Base-by-base conservation (phyloP, 1,140 invertebrate species). In the Hylyphantes graminicola region DNA sequence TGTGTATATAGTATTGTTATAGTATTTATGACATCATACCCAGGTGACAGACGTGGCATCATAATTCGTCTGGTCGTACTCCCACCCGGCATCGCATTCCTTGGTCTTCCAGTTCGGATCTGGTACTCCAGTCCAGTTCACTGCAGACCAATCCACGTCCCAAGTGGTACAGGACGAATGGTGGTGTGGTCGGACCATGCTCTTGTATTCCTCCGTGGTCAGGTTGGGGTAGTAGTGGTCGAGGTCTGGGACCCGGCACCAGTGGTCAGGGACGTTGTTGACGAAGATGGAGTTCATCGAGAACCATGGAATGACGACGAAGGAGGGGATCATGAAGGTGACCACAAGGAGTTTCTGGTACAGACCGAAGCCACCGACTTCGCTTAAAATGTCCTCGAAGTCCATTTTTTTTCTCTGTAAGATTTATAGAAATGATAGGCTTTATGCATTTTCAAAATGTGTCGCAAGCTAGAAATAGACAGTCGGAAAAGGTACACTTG, bases 331-430 rank as follows among this genome's bases (percentile, higher is more conserved):
- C 2, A 87, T 59, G 35, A 87, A 87, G 12, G 59, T 61, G 7
- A 75, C 61, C 0, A 85, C 63, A 9, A 87, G 19, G 21, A 88
- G 89, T 65, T 91, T 90, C 88, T 93, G 92, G 87, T 91, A 93
- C 13, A 88, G 88, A 7, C 92, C 92, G 76, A 93, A 90, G 86
- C 93, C 92, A 6, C 92, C 92, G 15, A 93, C 89, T 86, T 92
- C 90, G 50, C 89, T 90, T 12, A 93, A 88, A 75, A 92, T 89
- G 70, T 91, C 89, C 88, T 92, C 92, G 85, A 92, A 92, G 87
- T 92, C 90, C 91, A 93, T 93, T 74, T 59, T 11, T 35, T 35
- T 35, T 1, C 35, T 5, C 35, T 35, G 35, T 35, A 2, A 35
- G 35, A 35, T 1, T 2, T 35, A 35, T 35, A 35, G 35, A 35